These are phyloP conservation scores for Ashinkailepas kermadecensis DNA, from an alignment of 2,888 invertebrate genomes.

Conservation along the genomic window DNA sequence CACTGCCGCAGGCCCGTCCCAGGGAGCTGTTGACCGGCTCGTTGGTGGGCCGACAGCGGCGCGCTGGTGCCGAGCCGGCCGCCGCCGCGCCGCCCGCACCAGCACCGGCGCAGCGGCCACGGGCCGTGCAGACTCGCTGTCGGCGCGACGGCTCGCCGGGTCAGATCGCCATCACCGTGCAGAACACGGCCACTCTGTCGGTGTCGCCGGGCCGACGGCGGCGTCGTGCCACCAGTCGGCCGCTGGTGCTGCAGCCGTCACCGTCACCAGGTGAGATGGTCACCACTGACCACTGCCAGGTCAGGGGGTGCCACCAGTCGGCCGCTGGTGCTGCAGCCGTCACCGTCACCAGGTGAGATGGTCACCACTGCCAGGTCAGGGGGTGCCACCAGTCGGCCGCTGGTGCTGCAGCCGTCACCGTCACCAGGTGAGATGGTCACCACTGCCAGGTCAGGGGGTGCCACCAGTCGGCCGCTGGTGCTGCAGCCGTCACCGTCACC, in stretches of 20 bases:
- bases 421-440: not conserved
- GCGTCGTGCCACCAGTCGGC: not conserved
- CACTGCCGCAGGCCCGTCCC: not conserved
- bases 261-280: not conserved
- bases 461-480: too few species aligned
- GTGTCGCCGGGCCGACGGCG: not conserved
- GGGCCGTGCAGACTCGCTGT: not conserved
- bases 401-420: too few species aligned
- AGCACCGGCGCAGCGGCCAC: not conserved
- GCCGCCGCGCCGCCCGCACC: not conserved
- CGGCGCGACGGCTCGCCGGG: not conserved
- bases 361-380: too few species aligned
- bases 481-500: too few species aligned
- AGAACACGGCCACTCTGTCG: not conserved
- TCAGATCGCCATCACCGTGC: not conserved
- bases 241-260: not conserved
- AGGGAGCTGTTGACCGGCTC: not conserved
- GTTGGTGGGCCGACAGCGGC: not conserved
- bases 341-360: not conserved
- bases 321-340: not conserved
- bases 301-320: not conserved
- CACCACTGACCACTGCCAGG: too few species aligned
- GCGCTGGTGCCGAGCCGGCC: too few species aligned
- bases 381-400: not conserved
- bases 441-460: too few species aligned